Evolutionary conservation across 2,797 vertebrate genomes (phyloP).

Genomic region (Tolypeutes matacus): DNA sequence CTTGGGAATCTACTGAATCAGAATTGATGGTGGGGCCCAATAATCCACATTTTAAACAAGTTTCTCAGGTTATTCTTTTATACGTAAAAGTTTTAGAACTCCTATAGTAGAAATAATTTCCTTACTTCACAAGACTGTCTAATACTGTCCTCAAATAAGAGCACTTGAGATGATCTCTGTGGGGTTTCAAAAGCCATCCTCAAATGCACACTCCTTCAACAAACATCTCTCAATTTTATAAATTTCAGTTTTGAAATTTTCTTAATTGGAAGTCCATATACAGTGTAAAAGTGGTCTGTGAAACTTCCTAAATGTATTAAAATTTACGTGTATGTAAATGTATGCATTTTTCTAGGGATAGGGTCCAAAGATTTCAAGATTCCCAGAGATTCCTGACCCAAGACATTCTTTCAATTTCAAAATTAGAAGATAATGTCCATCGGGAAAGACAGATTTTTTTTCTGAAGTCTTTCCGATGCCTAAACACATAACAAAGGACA

Average conservation of each 20-base stretch:
- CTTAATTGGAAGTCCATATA: background rate
- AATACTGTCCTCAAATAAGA: background rate
- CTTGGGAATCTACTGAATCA: background rate
- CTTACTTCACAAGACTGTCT: background rate
- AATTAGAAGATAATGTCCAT: conserved; percentile 18
- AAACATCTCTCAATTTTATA: background rate
- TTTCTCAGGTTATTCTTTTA: background rate
- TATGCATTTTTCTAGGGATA: conserved; percentile 39
- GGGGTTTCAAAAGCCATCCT: conserved; percentile 22
- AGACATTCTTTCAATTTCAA: conserved; percentile 3
- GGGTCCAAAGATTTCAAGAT: conserved; percentile 33
- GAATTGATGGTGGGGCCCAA: background rate
- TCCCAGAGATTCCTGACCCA: background rate
- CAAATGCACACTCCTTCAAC: background rate
- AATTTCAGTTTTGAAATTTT: conserved; percentile 1
- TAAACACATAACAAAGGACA: conserved; percentile 52
- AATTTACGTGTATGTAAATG: background rate
- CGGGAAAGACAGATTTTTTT: conserved; percentile 28
- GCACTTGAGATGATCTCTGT: background rate
- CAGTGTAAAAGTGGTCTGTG: background rate
- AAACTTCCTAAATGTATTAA: background rate
- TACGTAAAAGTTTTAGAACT: background rate
- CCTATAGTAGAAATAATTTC: background rate
- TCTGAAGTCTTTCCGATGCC: conserved; percentile 12
- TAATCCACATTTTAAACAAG: background rate